Conservation (phyloP, 2,888 invertebrate genomes). For the Penaeus monodon region DNA sequence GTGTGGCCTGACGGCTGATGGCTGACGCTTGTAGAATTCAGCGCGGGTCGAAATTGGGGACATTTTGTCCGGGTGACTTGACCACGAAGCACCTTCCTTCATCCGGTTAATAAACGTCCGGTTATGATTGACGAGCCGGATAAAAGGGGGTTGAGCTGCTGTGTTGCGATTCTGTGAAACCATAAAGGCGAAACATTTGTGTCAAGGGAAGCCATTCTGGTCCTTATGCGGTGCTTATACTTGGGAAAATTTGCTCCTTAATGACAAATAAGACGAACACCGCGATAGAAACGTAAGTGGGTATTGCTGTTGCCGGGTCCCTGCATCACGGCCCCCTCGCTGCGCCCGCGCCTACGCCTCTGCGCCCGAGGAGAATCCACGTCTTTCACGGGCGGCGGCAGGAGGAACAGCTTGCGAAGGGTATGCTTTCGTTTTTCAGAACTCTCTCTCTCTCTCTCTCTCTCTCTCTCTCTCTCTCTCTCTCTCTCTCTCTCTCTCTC, state of each 20-base stretch:
- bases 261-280: conserved; percentile 23
- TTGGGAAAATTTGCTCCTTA: conserved; percentile 24
- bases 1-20: too few relatives aligned
- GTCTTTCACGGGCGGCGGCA: too few relatives aligned
- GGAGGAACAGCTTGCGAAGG: too few relatives aligned
- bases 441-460: conserved; percentile 7
- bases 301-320: not conserved
- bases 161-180: not conserved
- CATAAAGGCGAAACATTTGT: conserved; percentile 35
- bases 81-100: too few relatives aligned
- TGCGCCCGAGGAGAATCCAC: not conserved
- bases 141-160: not conserved
- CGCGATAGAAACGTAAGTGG: conserved; percentile 19
- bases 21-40: too few relatives aligned
- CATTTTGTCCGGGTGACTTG: too few relatives aligned
- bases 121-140: too few relatives aligned
- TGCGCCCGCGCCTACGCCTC: too few relatives aligned
- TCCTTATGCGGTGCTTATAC: conserved; percentile 16
- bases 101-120: too few relatives aligned
- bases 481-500: not conserved
- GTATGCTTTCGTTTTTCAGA: not conserved
- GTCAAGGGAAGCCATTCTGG: conserved; percentile 24
- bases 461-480: not conserved
- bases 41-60: too few relatives aligned
- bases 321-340: not conserved